A percentile compares a stretch with the other conserved stretches of the same genome.
phyloP scores from a whole-genome alignment of 2,113 vertebrate genomes.

The Pipra filicauda region DNA sequence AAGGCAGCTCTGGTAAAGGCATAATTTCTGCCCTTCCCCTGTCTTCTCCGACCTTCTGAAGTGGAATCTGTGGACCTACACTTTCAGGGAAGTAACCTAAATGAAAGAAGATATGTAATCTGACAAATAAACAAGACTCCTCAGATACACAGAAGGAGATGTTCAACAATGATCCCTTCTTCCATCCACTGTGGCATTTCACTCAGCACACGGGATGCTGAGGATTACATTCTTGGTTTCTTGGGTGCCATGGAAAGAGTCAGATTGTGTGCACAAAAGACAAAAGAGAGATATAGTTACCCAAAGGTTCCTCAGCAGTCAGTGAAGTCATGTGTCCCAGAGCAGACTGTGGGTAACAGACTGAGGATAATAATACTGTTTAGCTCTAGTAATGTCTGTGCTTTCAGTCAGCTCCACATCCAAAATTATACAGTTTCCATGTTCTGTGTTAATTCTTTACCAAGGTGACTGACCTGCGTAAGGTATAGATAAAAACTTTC shows the following conservation, averaged over 20 bases:
- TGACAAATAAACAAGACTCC: background rate
- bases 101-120: background rate
- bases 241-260: background rate
- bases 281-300: background rate
- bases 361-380: background rate
- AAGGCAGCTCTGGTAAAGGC: background rate
- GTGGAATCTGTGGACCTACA: background rate
- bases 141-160: background rate
- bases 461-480: background rate
- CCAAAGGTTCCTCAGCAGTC: background rate
- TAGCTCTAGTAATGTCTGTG: background rate
- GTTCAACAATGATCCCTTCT: background rate
- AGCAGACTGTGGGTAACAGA: background rate
- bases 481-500: background rate
- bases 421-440: background rate
- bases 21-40: background rate
- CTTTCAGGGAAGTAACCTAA: background rate
- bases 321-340: background rate
- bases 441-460: background rate
- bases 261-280: background rate
- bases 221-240: accelerated
- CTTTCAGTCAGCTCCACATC: background rate
- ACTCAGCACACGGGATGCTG: background rate
- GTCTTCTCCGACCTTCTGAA: background rate
- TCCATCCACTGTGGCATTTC: background rate